phyloP scores from a whole-genome alignment of 1,140 invertebrate genomes.

The Contarinia nasturtii region DNA sequence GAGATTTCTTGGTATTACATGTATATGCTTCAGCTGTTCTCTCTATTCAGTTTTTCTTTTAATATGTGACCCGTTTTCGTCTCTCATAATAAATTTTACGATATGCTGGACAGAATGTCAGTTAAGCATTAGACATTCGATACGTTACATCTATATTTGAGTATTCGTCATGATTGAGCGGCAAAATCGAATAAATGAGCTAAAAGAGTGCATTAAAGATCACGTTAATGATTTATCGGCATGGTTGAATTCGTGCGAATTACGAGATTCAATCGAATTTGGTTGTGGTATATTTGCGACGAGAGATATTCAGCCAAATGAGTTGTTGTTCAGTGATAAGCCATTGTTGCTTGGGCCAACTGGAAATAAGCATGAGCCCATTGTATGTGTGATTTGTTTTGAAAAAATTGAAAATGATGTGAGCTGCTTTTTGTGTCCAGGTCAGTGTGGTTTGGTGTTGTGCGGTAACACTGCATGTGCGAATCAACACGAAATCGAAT shows the following conservation, averaged over 20 bases:
- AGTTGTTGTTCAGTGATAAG: slow-evolving; percentile 39
- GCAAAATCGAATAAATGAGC: neutral
- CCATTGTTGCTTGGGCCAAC: slow-evolving; percentile 40
- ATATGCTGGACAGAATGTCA: no score
- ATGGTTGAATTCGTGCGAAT: neutral
- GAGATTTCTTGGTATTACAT: no score
- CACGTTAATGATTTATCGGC: neutral
- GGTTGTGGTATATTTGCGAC: slow-evolving; percentile 40
- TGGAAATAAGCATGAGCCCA: slow-evolving; percentile 20
- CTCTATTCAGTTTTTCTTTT: no score
- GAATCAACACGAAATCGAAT: slow-evolving; percentile 30
- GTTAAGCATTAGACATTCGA: no score
- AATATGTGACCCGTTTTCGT: no score
- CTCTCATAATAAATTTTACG: no score
- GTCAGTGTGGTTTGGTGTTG: neutral
- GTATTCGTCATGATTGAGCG: no score
- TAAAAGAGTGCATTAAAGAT: neutral
- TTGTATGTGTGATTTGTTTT: slow-evolving; percentile 26
- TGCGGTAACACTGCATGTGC: slow-evolving; percentile 29
- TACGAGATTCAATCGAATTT: neutral
- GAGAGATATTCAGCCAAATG: slow-evolving; percentile 33
- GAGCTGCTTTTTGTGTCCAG: neutral
- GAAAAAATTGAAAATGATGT: neutral
- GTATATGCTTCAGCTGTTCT: no score
- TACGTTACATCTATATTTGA: no score